Base-by-base conservation (phyloP, 2,113 vertebrate species). In the Isichthys henryi region DNA sequence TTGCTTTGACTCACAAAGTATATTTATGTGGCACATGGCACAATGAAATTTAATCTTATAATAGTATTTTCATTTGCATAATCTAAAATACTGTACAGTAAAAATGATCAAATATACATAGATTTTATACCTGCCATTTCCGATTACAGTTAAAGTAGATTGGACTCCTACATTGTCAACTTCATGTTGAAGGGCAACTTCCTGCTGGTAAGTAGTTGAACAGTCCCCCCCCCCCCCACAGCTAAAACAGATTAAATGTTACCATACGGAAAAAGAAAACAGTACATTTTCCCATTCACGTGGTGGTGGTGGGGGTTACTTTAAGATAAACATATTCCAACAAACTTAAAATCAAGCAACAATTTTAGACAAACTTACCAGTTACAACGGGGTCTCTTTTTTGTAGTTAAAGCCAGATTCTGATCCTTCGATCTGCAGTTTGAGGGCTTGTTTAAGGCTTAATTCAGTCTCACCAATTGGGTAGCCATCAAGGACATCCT, bases 361-460 rank as follows among this genome's bases (percentile, higher is more conserved):
- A 27, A 15, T 88, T 23, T 10, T 17, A 53, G 17, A 86, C 48
- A 84, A 23, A 11, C 92, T 90, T 96, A 97, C 97, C 97, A 96
- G 94, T 97, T 97, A 99, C 90, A 99, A 96, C 0, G 98, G 98
- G 0, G 98, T 99, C 94, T 99, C 98, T 94, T 99, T 99, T 93
- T 99, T 99, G 94, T 98, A 99, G 96, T 97, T 99, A 93, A 98
- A 98, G 89, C 97, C 97, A 6, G 97, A 95, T 92, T 99, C 98
- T 0, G 97, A 95, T 91, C 97, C 97, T 93, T 99, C 98, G 86
- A 99, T 96, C 93, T 99, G 98, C 91, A 99, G 97, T 96, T 98
- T 98, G 93, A 99, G 96, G 95, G 98, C 97, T 97, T 99, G 98
- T 95, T 99, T 99, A 95, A 99, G 97, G 96, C 97, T 98, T 91